Base-by-base conservation (phyloP, 2,888 invertebrate species). In the Calameuta pallipes region DNA sequence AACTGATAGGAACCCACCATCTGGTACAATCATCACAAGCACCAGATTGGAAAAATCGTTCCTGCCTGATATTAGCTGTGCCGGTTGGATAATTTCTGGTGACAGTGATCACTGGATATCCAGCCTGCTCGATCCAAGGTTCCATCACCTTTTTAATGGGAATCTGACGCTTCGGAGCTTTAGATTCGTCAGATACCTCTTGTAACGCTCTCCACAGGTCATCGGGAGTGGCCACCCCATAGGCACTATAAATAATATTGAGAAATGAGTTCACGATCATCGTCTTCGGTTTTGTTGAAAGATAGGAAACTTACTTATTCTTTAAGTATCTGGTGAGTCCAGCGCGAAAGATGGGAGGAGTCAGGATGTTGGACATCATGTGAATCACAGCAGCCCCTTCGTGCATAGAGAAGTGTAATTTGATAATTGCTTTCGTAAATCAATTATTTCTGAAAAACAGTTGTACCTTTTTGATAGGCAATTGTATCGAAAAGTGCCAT, bases 111-210 rank as follows among this genome's bases (percentile, higher is more conserved):
- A 95, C 92, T 0, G 96, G 96, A 85, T 93, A 95, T 0, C 95
- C 95, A 12, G 93, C 91, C 84, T 95, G 93, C 74, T 93, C 92
- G 23, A 95, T 94, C 95, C 95, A 96, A 6, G 94, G 83, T 0
- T 92, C 81, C 80, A 92, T 91, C 79, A 93, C 80, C 1, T 41
- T 0, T 1, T 12, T 92, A 3, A 91, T 86, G 0, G 89, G 35
- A 77, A 92, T 92, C 56, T 92, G 92, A n/a, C 88, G 86, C 2
- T 84, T 11, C 56, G 78, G 73, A 30, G 75, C 0, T 78, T 35
- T 0, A 1, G 70, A 76, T 74, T 77, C 75, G 23, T 83, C 75
- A 41, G 81, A 31, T 0, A 74, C 77, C 11, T 68, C 74, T 79
- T 85, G 83, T 73, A 85, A 75, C 3, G 79, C 9, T 0, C 31